phyloP scores from a whole-genome alignment of 2,888 invertebrate genomes.

The Acanthoscelides obtectus region DNA sequence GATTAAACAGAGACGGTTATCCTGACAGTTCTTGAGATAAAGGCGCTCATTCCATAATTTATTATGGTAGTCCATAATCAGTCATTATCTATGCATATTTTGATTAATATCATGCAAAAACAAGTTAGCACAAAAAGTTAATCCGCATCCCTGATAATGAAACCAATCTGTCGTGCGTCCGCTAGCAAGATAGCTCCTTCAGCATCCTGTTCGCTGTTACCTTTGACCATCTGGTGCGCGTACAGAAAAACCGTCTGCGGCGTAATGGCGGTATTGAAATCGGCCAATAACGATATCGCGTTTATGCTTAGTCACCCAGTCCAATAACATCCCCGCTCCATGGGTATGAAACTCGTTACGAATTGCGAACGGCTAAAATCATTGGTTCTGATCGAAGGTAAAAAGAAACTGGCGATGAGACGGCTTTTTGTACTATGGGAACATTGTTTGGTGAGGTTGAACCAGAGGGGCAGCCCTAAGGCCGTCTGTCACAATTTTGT shows the following conservation, averaged over 20 bases:
- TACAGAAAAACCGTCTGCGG: not conserved
- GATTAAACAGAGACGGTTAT: too few species aligned
- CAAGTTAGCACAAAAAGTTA: not conserved
- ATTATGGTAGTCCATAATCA: too few species aligned
- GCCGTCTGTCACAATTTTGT: too few species aligned
- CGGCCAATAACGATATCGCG: not conserved
- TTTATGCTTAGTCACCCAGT: not conserved
- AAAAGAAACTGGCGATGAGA: not conserved
- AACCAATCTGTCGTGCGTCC: not conserved
- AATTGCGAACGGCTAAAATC: not conserved
- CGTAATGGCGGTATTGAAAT: not conserved
- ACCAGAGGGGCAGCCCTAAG: too few species aligned
- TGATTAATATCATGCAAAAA: not conserved
- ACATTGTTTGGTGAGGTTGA: not conserved
- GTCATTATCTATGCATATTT: too few species aligned
- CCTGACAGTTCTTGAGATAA: too few species aligned
- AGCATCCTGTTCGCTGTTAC: too few species aligned
- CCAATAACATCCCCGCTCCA: not conserved
- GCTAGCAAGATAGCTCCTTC: not conserved
- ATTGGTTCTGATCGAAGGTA: not conserved
- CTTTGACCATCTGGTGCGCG: not conserved
- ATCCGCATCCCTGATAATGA: not conserved
- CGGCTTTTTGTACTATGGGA: not conserved
- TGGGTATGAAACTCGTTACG: not conserved
- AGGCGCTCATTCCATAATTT: too few species aligned